Base-by-base conservation (phyloP, 2,888 invertebrate genomes). In the Yponomeuta plumbellus region DNA sequence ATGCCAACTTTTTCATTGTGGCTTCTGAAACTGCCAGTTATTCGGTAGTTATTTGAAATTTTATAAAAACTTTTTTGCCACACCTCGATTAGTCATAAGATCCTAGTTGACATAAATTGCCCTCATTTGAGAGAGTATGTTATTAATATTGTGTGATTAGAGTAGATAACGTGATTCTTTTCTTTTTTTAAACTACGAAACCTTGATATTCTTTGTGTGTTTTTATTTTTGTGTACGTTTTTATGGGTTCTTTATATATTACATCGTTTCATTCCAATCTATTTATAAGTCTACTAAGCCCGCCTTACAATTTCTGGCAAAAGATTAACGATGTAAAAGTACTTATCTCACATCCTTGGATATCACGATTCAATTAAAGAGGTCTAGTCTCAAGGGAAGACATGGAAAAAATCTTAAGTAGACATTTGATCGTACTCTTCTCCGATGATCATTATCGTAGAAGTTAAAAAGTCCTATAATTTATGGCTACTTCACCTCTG, bases 291-390 rank as follows among this genome's bases (percentile, higher is more conserved):
- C 34, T 11, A 44, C 44, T 44, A 17, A 52, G 17, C 1, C 8
- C 44, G 1, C 44, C 34, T 34, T 61, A 17, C 23, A 17, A 17
- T 26, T 26, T 22, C 61, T 61, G 61, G 20, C 34, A 13, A 61
- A 23, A 61, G 61, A 61, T 61, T 61, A 61, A 61, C 61, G 61
- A 61, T 61, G 61, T 61, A 61, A 61, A 34, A 61, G 26, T 61
- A 61, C 34, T 34, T 61, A 58, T 21, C 20, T 61, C 61, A 61
- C 10, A 26, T 23, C 34, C 26, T 34, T 26, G 61, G 34, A 61
- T 61, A 61, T 59, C 59, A 1, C 22, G 21, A 59, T 59, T 21
- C 59, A 59, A 59, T 59, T 59, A 59, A 23, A 59, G 23, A 59
- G 59, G 59, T 59, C 44, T 17, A 52, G 44, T 22, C 59, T 59